These are phyloP conservation scores for Nephotettix cincticeps DNA, from an alignment of 1,140 invertebrate genomes.

Conservation along the genomic window DNA sequence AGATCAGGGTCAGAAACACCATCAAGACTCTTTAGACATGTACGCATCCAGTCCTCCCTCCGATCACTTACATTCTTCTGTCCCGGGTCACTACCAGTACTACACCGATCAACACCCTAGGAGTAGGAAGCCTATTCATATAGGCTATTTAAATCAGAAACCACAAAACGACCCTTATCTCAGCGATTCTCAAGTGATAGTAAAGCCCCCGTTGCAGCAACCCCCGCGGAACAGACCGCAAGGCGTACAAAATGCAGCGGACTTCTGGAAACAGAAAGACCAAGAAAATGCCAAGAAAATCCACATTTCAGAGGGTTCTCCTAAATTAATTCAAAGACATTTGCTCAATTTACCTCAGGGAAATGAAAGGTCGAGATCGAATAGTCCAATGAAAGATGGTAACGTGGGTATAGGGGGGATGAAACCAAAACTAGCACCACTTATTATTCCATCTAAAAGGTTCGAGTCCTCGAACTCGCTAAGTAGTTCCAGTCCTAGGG, in stretches of 20 bases:
- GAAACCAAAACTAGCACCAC: constrained; percentile 3
- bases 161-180: constrained; percentile 51
- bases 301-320: constrained; percentile 13
- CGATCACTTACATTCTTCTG: background rate
- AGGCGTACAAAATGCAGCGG: constrained; percentile 49
- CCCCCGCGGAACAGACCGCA: background rate
- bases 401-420: background rate
- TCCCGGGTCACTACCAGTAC: constrained; percentile 54
- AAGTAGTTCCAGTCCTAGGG: background rate
- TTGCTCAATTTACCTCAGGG: background rate
- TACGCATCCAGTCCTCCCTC: too few relatives aligned
- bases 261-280: constrained; percentile 64
- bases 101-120: constrained; percentile 64
- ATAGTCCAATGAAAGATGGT: background rate
- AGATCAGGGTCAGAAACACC: too few relatives aligned
- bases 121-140: constrained; percentile 63
- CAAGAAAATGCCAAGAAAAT: constrained; percentile 43
- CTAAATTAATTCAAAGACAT: constrained; percentile 13
- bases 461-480: background rate
- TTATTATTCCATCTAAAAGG: background rate
- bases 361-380: constrained; percentile 4
- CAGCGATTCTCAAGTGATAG: constrained; percentile 49
- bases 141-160: constrained; percentile 41
- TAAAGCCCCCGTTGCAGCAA: constrained; percentile 15
- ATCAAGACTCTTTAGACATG: too few relatives aligned